These are phyloP conservation scores for Rhabdophis nuchalis DNA, from an alignment of 2,797 vertebrate species.

Conservation along the genomic window DNA sequence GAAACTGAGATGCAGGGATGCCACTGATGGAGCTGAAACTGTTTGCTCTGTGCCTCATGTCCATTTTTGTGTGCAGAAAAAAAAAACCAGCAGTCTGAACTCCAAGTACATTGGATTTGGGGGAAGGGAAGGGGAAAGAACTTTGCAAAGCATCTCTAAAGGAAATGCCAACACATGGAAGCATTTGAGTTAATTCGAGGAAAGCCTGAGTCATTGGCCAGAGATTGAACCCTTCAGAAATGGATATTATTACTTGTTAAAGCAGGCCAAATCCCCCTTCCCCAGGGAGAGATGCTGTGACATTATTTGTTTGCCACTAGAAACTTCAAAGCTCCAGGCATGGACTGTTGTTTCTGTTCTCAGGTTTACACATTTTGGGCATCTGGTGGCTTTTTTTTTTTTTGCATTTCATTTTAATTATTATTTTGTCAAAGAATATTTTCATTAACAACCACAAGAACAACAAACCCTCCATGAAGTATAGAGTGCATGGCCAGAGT, in stretches of 20 bases:
- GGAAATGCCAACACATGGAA: not conserved
- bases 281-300: not conserved
- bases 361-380: not conserved
- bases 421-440: not conserved
- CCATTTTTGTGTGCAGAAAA: not conserved
- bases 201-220: not conserved
- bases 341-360: not conserved
- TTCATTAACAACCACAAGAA: not conserved
- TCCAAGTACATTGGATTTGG: not conserved
- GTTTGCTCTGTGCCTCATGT: not conserved
- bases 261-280: not conserved
- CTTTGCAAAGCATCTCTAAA: not conserved
- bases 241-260: not conserved
- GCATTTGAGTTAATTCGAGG: not conserved
- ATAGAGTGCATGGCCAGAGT: not conserved
- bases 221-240: not conserved
- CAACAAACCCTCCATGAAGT: not conserved
- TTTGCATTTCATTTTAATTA: not conserved
- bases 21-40: not conserved
- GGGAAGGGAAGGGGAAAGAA: not conserved
- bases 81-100: not conserved
- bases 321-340: not conserved
- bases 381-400: not conserved
- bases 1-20: not conserved
- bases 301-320: not conserved